phyloP scores from a whole-genome alignment of 2,797 vertebrate species.

The Sebastes oblongus region DNA sequence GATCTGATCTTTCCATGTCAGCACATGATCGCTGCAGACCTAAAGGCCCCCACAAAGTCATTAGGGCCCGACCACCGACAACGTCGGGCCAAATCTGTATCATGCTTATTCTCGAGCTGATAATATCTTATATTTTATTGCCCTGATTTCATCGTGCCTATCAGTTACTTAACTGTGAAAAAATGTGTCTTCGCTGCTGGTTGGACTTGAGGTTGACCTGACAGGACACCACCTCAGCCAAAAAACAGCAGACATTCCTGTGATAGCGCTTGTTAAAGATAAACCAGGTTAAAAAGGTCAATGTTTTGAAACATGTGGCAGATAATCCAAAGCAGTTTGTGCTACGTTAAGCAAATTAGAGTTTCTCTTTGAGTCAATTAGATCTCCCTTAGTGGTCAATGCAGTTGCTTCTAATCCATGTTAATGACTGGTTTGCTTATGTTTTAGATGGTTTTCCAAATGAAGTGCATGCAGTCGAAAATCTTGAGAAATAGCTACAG shows the following conservation, averaged over 20 bases:
- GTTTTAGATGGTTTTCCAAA: neutral
- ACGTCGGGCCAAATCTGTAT: neutral
- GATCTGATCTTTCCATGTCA: neutral
- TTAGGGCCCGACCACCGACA: no score
- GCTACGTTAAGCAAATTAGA: neutral
- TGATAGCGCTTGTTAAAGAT: neutral
- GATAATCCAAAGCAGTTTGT: neutral
- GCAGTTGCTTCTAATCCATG: neutral
- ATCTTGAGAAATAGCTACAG: neutral
- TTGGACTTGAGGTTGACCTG: neutral
- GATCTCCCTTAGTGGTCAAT: neutral
- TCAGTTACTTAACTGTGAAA: neutral
- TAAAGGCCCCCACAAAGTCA: neutral
- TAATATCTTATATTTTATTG: neutral
- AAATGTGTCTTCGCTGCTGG: neutral
- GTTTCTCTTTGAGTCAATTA: neutral
- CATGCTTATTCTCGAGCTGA: neutral
- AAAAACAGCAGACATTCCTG: neutral
- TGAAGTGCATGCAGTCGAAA: neutral
- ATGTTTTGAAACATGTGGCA: neutral
- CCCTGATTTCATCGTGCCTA: neutral
- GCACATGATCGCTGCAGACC: neutral
- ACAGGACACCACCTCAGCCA: neutral
- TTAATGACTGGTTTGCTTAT: neutral
- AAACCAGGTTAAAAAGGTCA: neutral